phyloP scores from a whole-genome alignment of 2,888 invertebrate genomes.

The Disparrhopalites patrizii region DNA sequence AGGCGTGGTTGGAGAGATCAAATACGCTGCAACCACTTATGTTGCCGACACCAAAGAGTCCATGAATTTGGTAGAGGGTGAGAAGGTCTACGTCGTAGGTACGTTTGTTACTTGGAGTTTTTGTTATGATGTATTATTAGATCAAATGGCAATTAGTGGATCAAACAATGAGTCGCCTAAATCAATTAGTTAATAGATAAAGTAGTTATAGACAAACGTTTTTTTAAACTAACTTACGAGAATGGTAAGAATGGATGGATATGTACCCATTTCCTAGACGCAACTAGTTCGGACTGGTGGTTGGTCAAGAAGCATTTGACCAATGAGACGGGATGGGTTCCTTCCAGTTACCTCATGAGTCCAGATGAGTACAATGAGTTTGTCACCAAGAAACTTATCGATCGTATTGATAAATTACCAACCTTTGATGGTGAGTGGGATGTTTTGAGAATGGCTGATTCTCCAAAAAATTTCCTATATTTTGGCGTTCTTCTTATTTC shows the following conservation, averaged over 20 bases:
- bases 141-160: too few relatives aligned
- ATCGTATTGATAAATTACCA: conserved; percentile 85
- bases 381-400: conserved; percentile 80
- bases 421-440: conserved; percentile 83
- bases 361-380: conserved; percentile 75
- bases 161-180: too few relatives aligned
- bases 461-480: too few relatives aligned
- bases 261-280: too few relatives aligned
- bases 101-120: conserved; percentile 46
- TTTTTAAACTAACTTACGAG: too few relatives aligned
- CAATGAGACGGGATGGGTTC: conserved; percentile 91
- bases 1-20: conserved; percentile 12
- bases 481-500: too few relatives aligned
- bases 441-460: too few relatives aligned
- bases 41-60: conserved; percentile 72
- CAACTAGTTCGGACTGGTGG: conserved; percentile 73
- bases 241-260: too few relatives aligned
- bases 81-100: conserved; percentile 78
- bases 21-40: conserved; percentile 25
- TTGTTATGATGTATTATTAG: background rate
- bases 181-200: too few relatives aligned
- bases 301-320: conserved; percentile 83
- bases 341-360: conserved; percentile 80
- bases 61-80: conserved; percentile 84
- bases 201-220: too few relatives aligned